Evolutionary conservation across 2,113 vertebrate species (phyloP), one percentile per base, ranked within the genome.

Genomic region (Tinamus guttatus): DNA sequence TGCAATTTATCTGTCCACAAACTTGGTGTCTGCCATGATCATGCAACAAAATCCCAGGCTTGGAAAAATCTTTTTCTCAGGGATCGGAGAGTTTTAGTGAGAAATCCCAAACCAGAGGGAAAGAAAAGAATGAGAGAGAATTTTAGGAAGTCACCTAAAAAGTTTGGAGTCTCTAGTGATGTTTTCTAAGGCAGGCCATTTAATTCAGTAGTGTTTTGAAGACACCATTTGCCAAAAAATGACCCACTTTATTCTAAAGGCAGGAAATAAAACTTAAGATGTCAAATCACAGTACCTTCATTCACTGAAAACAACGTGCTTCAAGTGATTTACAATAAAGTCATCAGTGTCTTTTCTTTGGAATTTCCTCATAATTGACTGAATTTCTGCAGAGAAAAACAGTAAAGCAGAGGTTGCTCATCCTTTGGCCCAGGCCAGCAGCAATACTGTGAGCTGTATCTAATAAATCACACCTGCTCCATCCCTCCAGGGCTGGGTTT

Each of bases 211-310:
- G 38, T 15, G 73, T 90, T 95, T 92, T 95, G 95, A 92, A 93
- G 78, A 52, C 16, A 68, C 5, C 87, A 36, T 75, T 77, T 90
- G 77, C 52, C 87, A 83, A 91, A 90, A 96, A 94, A 95, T 71
- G 43, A 78, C 82, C 73, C 52, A 64, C 62, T 85, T 73, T 88
- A 27, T 58, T 94, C 81, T 92, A 88, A 94, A 90, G 52, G 73
- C 40, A 93, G 76, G 69, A 96, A 96, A 96, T 92, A 95, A 92
- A 92, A 56, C 80, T 85, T 87, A 90, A 89, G 81, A 80, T 89
- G 76, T 95, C 75, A 90, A 92, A 82, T 75, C 75, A 67, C 5
- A 9, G 68, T 59, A 68, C 68, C 80, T 84, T 52, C 36, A 59
- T 89, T 85, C 93, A 85, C 54, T 68, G 69, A 70, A 94, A 62